phyloP scores from a whole-genome alignment of 2,888 invertebrate genomes.

The Lutraria lutraria region DNA sequence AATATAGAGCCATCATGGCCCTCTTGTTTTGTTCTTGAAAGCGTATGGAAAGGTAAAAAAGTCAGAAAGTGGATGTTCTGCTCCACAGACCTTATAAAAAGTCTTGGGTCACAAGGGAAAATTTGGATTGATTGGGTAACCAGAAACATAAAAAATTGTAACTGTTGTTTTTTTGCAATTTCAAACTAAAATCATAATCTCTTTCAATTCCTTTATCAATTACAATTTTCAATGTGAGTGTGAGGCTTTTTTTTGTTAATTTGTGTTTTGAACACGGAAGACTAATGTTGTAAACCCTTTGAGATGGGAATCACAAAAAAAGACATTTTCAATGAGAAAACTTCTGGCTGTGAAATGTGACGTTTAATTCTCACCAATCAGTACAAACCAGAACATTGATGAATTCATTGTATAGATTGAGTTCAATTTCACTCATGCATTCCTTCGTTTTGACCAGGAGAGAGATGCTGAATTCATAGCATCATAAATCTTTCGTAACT shows the following conservation, averaged over 20 bases:
- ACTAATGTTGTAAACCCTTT: not conserved
- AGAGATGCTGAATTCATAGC: not conserved
- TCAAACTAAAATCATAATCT: not conserved
- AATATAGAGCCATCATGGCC: too few species aligned
- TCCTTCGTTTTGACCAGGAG: not conserved
- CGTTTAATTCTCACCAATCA: not conserved
- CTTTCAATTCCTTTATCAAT: not conserved
- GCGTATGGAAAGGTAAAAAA: too few species aligned
- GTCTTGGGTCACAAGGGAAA: too few species aligned
- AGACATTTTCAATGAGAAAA: not conserved
- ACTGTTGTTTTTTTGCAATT: too few species aligned
- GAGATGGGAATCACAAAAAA: not conserved
- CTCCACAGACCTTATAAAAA: too few species aligned
- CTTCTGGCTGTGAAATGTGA: not conserved
- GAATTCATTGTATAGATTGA: not conserved
- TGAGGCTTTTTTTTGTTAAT: slow-evolving; percentile 13
- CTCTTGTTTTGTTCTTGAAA: too few species aligned
- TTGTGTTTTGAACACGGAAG: slow-evolving; percentile 10
- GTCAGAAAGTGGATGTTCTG: too few species aligned
- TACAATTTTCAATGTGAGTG: not conserved
- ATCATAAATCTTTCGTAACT: slow-evolving; percentile 1
- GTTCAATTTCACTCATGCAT: not conserved
- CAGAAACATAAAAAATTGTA: too few species aligned
- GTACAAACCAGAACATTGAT: not conserved
- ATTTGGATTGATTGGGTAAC: too few species aligned